Evolutionary conservation across 1,140 invertebrate genomes (phyloP).

Genomic region (Conus ventricosus): DNA sequence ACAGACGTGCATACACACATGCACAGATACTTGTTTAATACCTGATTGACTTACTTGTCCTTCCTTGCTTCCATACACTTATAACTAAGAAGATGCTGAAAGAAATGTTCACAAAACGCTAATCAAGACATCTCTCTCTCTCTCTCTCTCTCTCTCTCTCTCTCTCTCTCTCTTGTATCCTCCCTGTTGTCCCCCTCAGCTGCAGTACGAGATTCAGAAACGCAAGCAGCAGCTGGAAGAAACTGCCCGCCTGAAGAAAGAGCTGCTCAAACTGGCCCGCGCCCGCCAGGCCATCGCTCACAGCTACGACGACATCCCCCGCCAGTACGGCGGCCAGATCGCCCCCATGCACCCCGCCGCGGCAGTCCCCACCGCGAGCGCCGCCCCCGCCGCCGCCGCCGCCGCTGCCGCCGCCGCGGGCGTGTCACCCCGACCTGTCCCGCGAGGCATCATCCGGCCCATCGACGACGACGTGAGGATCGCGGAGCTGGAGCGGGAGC

Average conservation of each 20-base stretch:
- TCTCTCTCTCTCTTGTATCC: not conserved
- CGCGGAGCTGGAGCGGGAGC: slow-evolving; percentile 38
- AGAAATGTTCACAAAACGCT: too few relatives aligned
- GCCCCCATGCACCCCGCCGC: not conserved
- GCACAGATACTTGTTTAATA: too few relatives aligned
- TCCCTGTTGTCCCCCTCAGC: slow-evolving; percentile 54
- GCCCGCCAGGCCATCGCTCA: slow-evolving; percentile 61
- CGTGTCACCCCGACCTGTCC: slow-evolving; percentile 69
- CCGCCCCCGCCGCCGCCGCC: slow-evolving; percentile 19
- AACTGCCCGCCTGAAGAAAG: slow-evolving; percentile 78
- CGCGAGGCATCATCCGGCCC: slow-evolving; percentile 72
- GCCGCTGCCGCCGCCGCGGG: slow-evolving; percentile 9
- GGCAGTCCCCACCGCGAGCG: not conserved
- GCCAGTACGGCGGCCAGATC: slow-evolving; percentile 44
- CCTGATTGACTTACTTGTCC: too few relatives aligned
- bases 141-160: not conserved
- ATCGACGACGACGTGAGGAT: slow-evolving; percentile 62
- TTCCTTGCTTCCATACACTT: too few relatives aligned
- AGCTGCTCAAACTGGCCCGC: slow-evolving; percentile 75
- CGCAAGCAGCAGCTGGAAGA: slow-evolving; percentile 81
- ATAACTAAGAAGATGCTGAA: too few relatives aligned
- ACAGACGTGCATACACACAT: too few relatives aligned
- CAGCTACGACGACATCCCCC: slow-evolving; percentile 69
- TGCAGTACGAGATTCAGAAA: slow-evolving; percentile 81
- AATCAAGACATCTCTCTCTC: not conserved